phyloP scores from a whole-genome alignment of 2,113 vertebrate genomes.

The Glaucomys volans region DNA sequence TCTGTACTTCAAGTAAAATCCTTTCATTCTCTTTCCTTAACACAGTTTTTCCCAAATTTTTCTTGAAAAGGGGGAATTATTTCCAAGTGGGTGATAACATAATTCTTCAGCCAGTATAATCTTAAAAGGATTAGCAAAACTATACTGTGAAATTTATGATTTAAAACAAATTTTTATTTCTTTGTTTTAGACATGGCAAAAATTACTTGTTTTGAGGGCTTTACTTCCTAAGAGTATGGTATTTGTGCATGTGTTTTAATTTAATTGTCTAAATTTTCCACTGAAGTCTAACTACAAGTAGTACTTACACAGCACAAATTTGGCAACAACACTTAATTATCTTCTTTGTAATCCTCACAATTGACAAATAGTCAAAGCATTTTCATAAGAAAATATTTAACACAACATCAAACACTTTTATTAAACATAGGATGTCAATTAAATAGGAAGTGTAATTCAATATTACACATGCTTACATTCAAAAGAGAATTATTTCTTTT shows the following conservation, averaged over 20 bases:
- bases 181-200: neutral
- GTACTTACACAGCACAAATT: neutral
- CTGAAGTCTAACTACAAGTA: neutral
- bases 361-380: neutral
- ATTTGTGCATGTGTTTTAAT: neutral
- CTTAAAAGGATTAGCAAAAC: neutral
- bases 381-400: slow-evolving; percentile 33
- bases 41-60: neutral
- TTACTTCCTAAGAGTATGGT: neutral
- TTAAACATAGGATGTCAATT: neutral
- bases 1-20: neutral
- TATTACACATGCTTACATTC: neutral
- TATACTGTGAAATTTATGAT: neutral
- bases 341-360: slow-evolving; percentile 9
- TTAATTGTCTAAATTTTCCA: slow-evolving; percentile 1
- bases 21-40: neutral
- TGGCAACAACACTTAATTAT: neutral
- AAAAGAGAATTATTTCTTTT: neutral
- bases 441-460: slow-evolving; percentile 23
- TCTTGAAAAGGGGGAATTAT: neutral
- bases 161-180: neutral
- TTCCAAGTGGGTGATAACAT: neutral
- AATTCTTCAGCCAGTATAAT: neutral
- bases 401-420: neutral
- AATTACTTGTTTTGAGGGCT: slow-evolving; percentile 27